These are phyloP conservation scores for Danio jaintianensis DNA, from an alignment of 2,797 vertebrate genomes.

Conservation along the genomic window DNA sequence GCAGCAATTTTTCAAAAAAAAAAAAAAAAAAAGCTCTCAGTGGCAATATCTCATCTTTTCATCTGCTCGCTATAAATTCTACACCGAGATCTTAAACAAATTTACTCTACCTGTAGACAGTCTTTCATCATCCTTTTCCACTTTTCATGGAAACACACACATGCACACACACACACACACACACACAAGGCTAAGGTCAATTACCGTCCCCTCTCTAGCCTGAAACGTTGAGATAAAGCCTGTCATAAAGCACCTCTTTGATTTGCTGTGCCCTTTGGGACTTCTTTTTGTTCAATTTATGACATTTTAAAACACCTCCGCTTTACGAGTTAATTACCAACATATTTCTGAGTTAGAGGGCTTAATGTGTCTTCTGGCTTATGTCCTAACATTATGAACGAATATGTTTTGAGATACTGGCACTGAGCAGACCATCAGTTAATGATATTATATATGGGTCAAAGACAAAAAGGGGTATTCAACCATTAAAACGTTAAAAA, in stretches of 20 bases:
- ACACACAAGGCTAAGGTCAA: not conserved
- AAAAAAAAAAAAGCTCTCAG: constrained; percentile 4
- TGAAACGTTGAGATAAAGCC: constrained; percentile 35
- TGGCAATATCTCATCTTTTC: constrained; percentile 18
- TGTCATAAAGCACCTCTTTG: constrained; percentile 15
- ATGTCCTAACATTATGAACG: constrained; percentile 46
- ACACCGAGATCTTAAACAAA: constrained; percentile 31
- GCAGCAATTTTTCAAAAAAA: constrained; percentile 17
- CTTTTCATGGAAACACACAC: constrained; percentile 2
- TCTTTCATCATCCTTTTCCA: constrained; percentile 14
- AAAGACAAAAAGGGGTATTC: not conserved
- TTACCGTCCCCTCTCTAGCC: constrained; percentile 11
- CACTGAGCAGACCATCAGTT: constrained; percentile 33
- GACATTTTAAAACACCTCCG: constrained; percentile 56
- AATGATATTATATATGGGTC: constrained; percentile 12
- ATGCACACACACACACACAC: constrained; percentile 16
- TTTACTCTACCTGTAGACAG: constrained; percentile 18
- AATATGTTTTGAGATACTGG: constrained; percentile 21
- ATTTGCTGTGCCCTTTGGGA: constrained; percentile 22
- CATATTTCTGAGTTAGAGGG: constrained; percentile 54
- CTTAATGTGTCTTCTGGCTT: constrained; percentile 59
- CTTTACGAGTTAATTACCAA: constrained; percentile 56
- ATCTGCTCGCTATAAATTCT: constrained; percentile 10
- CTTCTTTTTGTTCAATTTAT: constrained; percentile 49
- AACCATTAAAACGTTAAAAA: too few species aligned